Evolutionary conservation across 2,888 invertebrate genomes (phyloP).

Genomic region (Bimastos eiseni): DNA sequence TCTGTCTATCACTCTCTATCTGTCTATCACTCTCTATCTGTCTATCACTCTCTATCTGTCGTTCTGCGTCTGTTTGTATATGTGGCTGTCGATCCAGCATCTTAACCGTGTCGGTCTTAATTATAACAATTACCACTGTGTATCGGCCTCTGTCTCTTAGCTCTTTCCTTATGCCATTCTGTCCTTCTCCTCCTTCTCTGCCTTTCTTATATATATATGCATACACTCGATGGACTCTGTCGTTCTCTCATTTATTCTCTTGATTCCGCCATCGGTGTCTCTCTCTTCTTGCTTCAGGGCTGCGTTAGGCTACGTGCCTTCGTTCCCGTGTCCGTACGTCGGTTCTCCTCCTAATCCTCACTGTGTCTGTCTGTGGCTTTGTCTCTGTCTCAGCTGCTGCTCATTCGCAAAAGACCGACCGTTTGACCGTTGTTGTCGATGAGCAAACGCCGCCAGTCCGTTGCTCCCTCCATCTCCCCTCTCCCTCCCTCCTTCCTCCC

Average conservation of each 20-base stretch:
- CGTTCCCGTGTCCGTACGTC: background rate
- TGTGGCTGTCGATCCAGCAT: background rate
- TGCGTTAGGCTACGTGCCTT: no score
- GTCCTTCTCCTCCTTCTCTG: background rate
- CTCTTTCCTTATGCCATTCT: background rate
- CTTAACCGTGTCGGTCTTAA: background rate
- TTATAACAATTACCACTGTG: no score
- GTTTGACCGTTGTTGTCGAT: background rate
- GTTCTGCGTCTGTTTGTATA: background rate
- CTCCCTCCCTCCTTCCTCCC: background rate
- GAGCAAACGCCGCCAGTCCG: background rate
- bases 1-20: background rate
- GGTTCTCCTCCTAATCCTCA: background rate
- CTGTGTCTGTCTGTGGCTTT: background rate
- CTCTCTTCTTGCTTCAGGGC: no score
- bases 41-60: no score
- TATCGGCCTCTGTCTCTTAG: no score
- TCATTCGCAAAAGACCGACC: background rate
- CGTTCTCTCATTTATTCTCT: background rate
- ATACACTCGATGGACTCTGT: background rate
- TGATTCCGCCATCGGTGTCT: background rate
- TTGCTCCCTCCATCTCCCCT: background rate
- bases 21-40: background rate
- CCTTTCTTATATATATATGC: no score
- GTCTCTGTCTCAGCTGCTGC: background rate